These are phyloP conservation scores for Myiothlypis chrysogaster DNA, from an alignment of 2,797 vertebrate genomes.

Conservation along the genomic window DNA sequence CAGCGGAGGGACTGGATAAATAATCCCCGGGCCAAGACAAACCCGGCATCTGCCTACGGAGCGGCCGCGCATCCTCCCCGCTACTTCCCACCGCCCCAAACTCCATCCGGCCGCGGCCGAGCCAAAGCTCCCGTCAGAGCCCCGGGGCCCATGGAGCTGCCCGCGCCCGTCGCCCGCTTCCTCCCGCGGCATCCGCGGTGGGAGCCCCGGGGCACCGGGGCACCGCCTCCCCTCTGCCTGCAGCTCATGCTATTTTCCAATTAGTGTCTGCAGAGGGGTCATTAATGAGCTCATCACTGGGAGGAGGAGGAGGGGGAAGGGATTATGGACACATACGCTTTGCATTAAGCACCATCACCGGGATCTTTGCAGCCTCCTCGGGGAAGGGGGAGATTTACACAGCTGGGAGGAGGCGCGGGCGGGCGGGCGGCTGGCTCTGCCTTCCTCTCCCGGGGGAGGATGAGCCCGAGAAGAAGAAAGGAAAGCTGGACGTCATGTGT, in stretches of 20 bases:
- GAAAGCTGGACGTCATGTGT: slow-evolving; percentile 38
- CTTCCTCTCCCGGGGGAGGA: slow-evolving; percentile 43
- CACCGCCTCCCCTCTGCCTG: background rate
- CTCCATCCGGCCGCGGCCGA: slow-evolving; percentile 3
- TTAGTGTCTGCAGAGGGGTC: slow-evolving; percentile 47
- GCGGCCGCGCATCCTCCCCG: slow-evolving; percentile 5
- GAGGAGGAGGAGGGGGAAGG: slow-evolving; percentile 39
- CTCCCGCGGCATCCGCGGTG: background rate
- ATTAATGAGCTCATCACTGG: slow-evolving; percentile 61
- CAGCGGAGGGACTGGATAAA: slow-evolving; percentile 40
- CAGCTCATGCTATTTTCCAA: slow-evolving; percentile 1
- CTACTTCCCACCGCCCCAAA: slow-evolving; percentile 20
- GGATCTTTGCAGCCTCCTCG: slow-evolving; percentile 16
- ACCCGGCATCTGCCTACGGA: slow-evolving; percentile 36
- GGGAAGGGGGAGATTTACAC: slow-evolving; percentile 59
- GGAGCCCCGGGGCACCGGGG: background rate
- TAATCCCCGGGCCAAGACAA: slow-evolving; percentile 57
- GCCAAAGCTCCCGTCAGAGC: background rate
- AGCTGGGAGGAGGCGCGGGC: slow-evolving; percentile 61
- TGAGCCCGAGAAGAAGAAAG: slow-evolving; percentile 44
- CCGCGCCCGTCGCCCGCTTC: background rate
- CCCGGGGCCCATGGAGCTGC: background rate
- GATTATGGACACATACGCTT: slow-evolving; percentile 60
- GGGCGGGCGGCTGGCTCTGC: background rate
- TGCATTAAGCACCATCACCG: slow-evolving; percentile 47